Conservation (phyloP, 2,797 vertebrate genomes). For the Paratrypauchen microcephalus region DNA sequence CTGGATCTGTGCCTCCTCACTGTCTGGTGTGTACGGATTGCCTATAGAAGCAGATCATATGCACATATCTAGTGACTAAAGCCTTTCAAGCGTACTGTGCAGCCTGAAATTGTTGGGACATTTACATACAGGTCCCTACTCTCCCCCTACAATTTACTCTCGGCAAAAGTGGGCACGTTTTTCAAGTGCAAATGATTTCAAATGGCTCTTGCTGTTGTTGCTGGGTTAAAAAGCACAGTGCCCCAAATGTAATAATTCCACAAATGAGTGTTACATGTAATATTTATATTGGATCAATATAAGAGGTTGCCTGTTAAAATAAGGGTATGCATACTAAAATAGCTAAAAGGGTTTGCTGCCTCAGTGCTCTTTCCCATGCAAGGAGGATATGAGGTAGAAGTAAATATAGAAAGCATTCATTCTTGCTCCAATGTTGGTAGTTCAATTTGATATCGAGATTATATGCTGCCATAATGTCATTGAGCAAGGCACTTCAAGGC, state of each 20-base stretch:
- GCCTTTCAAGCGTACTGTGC: not conserved
- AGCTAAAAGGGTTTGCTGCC: not conserved
- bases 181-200: constrained; percentile 1
- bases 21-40: not conserved
- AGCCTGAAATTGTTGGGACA: constrained; percentile 5
- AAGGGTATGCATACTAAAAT: not conserved
- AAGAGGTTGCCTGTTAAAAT: not conserved
- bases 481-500: not conserved
- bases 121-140: not conserved
- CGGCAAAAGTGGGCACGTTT: not conserved
- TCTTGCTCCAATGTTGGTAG: not conserved
- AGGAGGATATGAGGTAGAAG: not conserved
- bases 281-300: not conserved
- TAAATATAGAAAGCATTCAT: not conserved
- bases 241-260: constrained; percentile 3
- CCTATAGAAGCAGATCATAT: not conserved
- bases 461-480: not conserved
- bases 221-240: not conserved
- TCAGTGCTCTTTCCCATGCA: not conserved
- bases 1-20: not conserved
- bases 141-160: not conserved
- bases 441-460: not conserved
- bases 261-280: constrained; percentile 6
- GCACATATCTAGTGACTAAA: constrained; percentile 2
- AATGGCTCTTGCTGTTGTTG: not conserved